Evolutionary conservation across 2,888 invertebrate species (phyloP), one percentile per base, ranked within the genome.

Genomic region (Cataglyphis cursor): DNA sequence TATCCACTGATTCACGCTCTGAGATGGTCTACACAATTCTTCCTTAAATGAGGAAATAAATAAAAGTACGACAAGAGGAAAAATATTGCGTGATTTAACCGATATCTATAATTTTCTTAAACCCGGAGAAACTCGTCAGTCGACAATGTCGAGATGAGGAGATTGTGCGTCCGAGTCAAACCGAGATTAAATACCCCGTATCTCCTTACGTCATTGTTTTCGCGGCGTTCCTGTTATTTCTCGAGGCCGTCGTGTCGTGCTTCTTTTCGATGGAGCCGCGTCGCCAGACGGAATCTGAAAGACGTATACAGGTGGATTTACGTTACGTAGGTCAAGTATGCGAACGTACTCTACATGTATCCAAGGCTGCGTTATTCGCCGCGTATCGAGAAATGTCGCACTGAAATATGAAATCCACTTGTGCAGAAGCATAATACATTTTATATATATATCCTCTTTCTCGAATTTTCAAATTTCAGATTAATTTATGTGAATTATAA

Each of bases 171-270:
- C n/a, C 28, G 9, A 68, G 38, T 76, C 44, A n/a, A 76, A 76
- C 6, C 21, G 76, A 41, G 70, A 68, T 70, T 24, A 70, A 54
- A 41, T n/a, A 44, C 8, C 57, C 4, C 21, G 70, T 70, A 54
- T 59, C 44, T 59, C 44, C 48, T 78, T 72, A 72, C 86, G 86
- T 90, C 87, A 90, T 90, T 90, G 89, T 90, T 90, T 90, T 90
- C 86, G 74, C 76, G 85, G 85, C 85, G 84, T 90, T 90, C 86
- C 85, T 74, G 81, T 82, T 48, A 82, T 82, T 84, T 84, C 81
- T 86, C 85, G 87, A 88, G 87, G 85, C 82, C 84, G 82, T 84
- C 64, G 82, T 83, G 85, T 85, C 87, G 80, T 82, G 85, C 65
- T 84, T 75, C 70, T 38, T 28, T 31, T 75, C 35, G 35, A 75